phyloP scores from a whole-genome alignment of 2,888 invertebrate genomes.

The Parelbella ahira region DNA sequence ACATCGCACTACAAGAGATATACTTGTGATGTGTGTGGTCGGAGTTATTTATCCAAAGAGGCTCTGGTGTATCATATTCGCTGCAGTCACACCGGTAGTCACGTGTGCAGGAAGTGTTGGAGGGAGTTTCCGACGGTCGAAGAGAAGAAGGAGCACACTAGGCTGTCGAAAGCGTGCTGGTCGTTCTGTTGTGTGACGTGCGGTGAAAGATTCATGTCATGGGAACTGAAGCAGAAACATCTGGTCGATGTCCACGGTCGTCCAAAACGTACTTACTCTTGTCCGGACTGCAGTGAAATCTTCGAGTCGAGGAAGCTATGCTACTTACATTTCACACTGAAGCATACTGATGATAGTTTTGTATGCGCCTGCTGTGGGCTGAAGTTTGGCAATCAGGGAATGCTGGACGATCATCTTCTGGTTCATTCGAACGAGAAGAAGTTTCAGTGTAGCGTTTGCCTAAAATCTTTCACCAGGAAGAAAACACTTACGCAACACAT shows the following conservation, averaged over 20 bases:
- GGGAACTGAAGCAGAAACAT: slow-evolving; percentile 60
- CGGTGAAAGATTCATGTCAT: slow-evolving; percentile 59
- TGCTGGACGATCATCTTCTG: slow-evolving; percentile 60
- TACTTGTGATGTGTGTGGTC: slow-evolving; percentile 64
- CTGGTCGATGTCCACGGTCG: slow-evolving; percentile 46
- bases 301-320: slow-evolving; percentile 50
- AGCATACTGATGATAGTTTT: slow-evolving; percentile 53
- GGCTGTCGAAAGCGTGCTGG: slow-evolving; percentile 51
- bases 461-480: slow-evolving; percentile 70
- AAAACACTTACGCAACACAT: slow-evolving; percentile 64
- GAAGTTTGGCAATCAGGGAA: slow-evolving; percentile 47
- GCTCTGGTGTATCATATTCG: slow-evolving; percentile 59
- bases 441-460: slow-evolving; percentile 65
- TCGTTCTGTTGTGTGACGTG: slow-evolving; percentile 55
- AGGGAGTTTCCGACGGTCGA: slow-evolving; percentile 48
- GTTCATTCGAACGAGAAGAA: slow-evolving; percentile 73
- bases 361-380: slow-evolving; percentile 55
- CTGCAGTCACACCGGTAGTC: slow-evolving; percentile 50
- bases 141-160: slow-evolving; percentile 50
- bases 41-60: slow-evolving; percentile 53
- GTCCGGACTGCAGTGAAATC: slow-evolving; percentile 52
- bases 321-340: slow-evolving; percentile 54
- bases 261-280: slow-evolving; percentile 44
- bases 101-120: slow-evolving; percentile 61
- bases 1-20: slow-evolving; percentile 56